phyloP scores from a whole-genome alignment of 2,797 vertebrate genomes.

The Champsocephalus gunnari region DNA sequence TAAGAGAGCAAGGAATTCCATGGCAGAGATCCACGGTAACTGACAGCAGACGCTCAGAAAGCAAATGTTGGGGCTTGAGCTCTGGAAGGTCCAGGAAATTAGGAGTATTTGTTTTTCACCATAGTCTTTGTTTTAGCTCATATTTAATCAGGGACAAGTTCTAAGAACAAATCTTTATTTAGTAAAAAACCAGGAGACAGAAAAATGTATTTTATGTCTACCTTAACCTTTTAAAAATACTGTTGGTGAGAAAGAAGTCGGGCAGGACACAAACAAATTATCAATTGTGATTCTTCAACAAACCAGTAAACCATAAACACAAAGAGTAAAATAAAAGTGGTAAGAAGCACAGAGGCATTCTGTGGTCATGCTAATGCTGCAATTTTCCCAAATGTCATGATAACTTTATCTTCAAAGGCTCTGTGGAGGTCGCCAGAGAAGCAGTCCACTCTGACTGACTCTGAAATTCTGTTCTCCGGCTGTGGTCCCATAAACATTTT shows the following conservation, averaged over 20 bases:
- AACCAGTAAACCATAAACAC: constrained; percentile 39
- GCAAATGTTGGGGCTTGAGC: constrained; percentile 63
- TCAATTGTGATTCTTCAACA: constrained; percentile 25
- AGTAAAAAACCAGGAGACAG: constrained; percentile 12
- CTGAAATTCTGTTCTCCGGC: constrained; percentile 46
- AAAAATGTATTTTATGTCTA: constrained; percentile 24
- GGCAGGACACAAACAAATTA: constrained; percentile 8
- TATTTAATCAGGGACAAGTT: constrained; percentile 41
- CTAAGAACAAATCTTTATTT: constrained; percentile 47
- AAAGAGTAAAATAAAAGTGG: constrained; percentile 13
- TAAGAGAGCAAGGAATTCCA: constrained; percentile 81
- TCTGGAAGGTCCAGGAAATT: constrained; percentile 69
- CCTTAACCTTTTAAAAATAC: constrained; percentile 22
- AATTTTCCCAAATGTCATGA: constrained; percentile 31
- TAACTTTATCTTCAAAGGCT: constrained; percentile 46
- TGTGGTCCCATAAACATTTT: constrained; percentile 61
- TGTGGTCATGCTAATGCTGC: constrained; percentile 20
- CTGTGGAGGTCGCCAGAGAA: constrained; percentile 31
- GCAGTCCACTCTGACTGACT: constrained; percentile 52
- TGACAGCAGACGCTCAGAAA: constrained; percentile 71
- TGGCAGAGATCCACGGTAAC: constrained; percentile 79
- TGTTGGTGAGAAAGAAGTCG: constrained; percentile 19
- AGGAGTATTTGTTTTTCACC: constrained; percentile 62
- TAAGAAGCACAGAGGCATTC: constrained; percentile 16
- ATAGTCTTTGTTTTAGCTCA: constrained; percentile 50